Evolutionary conservation across 2,888 invertebrate species (phyloP), one percentile per base, ranked within the genome.

Genomic region (Leptarthrus brevirostris): DNA sequence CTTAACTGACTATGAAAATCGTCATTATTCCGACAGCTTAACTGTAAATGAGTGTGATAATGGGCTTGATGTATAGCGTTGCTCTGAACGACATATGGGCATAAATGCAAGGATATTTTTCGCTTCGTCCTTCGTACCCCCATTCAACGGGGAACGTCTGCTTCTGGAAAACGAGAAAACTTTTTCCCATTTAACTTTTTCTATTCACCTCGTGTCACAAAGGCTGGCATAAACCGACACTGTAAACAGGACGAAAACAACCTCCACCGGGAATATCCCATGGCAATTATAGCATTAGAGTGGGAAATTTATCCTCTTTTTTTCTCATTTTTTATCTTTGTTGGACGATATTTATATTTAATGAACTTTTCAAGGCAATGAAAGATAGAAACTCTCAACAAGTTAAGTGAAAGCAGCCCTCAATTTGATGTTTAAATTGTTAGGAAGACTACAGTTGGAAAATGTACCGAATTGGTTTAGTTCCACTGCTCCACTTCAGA

Each of bases 181-280:
- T 66, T 66, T 66, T 66, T 66, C 66, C 66, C 66, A 66, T 66
- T 66, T 66, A 66, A 66, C 66, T 66, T 66, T 66, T 66, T 66
- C 66, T 66, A 66, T 66, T 66, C 66, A 66, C 66, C 66, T 66
- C 49, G 47, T 49, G 66, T 66, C 66, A 66, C 66, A 66, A 66
- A 66, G 66, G 20, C 24, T 30, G 26, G 66, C 10, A 49, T 16
- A 49, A 66, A 47, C 66, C 66, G 24, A 16, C 66, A 44, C 49
- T 30, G 66, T 26, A 66, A 44, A 66, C 66, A 66, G 26, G 16
- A n/a, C 47, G 66, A 26, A 44, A 47, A 47, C 66, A 66, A 49
- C 66, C 47, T 47, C 24, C 10, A 36, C 47, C 14, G 30, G 47
- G 49, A 66, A 36, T 66, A 66, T 49, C 66, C 49, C 49, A 18